Conservation (phyloP, 2,113 vertebrate genomes). For the Neolamprologus tretocephalus region DNA sequence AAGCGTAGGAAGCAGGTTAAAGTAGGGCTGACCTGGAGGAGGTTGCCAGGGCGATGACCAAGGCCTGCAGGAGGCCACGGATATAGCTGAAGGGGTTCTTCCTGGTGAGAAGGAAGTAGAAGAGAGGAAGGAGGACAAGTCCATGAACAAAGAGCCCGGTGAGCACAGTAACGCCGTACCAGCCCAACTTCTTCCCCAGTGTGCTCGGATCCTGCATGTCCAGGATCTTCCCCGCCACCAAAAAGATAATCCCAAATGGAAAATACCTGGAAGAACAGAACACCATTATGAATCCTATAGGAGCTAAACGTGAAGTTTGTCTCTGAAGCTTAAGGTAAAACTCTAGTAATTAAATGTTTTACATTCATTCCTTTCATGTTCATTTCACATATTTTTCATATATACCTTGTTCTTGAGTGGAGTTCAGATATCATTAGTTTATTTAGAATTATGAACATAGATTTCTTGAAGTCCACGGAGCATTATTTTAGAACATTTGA, state of each 20-base stretch:
- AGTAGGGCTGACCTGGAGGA: constrained; percentile 78
- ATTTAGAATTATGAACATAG: neutral
- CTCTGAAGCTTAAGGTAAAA: neutral
- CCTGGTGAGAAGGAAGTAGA: constrained; percentile 76
- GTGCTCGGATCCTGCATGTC: constrained; percentile 81
- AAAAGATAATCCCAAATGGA: constrained; percentile 85
- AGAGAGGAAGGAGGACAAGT: constrained; percentile 75
- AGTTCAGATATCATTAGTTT: neutral
- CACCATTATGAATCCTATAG: rapidly evolving
- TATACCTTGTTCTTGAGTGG: neutral
- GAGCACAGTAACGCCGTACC: constrained; percentile 81
- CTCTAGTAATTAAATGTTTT: neutral
- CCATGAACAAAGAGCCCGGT: constrained; percentile 76
- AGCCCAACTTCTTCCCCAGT: constrained; percentile 78
- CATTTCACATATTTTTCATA: neutral
- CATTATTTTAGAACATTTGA: neutral
- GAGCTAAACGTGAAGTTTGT: neutral
- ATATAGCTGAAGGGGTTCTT: constrained; percentile 83
- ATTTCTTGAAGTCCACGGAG: neutral
- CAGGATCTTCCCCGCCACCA: constrained; percentile 85
- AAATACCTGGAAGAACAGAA: constrained; percentile 75
- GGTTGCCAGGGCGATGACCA: constrained; percentile 85
- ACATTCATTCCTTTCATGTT: neutral
- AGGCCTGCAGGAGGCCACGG: constrained; percentile 80
- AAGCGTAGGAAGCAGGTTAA: rapidly evolving